phyloP scores from a whole-genome alignment of 1,140 invertebrate genomes.

The Rhyzopertha dominica region DNA sequence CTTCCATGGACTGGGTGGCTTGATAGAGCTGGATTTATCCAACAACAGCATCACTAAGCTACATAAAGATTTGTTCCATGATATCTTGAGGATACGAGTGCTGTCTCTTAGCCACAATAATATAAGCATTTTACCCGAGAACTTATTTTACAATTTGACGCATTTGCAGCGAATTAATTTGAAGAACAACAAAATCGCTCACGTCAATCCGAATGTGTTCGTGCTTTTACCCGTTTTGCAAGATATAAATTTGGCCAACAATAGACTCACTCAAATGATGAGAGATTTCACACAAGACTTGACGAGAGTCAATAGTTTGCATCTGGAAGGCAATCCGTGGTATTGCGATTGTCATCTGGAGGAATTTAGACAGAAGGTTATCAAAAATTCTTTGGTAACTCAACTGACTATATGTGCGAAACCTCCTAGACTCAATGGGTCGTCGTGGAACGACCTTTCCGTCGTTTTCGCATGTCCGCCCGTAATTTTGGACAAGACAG shows the following conservation, averaged over 20 bases:
- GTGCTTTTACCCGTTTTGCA: slow-evolving; percentile 61
- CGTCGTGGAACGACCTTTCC: slow-evolving; percentile 64
- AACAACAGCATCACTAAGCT: slow-evolving; percentile 67
- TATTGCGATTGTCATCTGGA: slow-evolving; percentile 80
- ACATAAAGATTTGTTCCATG: slow-evolving; percentile 64
- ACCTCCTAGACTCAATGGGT: slow-evolving; percentile 59
- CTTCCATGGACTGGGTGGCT: slow-evolving; percentile 67
- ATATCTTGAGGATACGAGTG: slow-evolving; percentile 62
- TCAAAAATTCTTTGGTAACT: slow-evolving; percentile 65
- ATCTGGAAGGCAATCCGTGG: slow-evolving; percentile 79
- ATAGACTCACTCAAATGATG: slow-evolving; percentile 55
- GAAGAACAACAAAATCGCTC: slow-evolving; percentile 64
- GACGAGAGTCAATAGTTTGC: slow-evolving; percentile 66
- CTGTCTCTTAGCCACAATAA: slow-evolving; percentile 69
- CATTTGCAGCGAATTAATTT: slow-evolving; percentile 72
- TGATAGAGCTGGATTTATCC: slow-evolving; percentile 82
- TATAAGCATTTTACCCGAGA: slow-evolving; percentile 63
- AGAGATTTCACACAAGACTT: slow-evolving; percentile 42
- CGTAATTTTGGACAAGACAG: slow-evolving; percentile 56
- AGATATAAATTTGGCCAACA: slow-evolving; percentile 63
- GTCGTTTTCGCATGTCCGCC: slow-evolving; percentile 82
- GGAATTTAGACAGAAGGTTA: slow-evolving; percentile 70
- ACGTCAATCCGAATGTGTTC: slow-evolving; percentile 67
- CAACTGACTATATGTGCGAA: slow-evolving; percentile 64
- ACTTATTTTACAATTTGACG: slow-evolving; percentile 67